A percentile compares a stretch with the other conserved stretches of the same genome.
Evolutionary conservation across 1,140 invertebrate species (phyloP).

Genomic region (Daktulosphaira vitifoliae): DNA sequence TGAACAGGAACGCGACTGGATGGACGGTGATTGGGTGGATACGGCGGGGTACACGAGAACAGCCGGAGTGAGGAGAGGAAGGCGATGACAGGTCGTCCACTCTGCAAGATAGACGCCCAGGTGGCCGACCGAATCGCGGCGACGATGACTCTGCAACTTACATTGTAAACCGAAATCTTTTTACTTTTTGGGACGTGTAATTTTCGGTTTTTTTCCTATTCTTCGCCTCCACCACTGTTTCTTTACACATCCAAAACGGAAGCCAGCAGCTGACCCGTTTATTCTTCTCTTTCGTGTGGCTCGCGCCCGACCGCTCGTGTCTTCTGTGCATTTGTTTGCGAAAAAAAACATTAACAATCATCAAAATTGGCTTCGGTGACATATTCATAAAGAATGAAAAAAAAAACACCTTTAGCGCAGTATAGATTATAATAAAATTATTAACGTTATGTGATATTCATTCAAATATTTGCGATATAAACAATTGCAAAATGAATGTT

Average conservation of each 20-base stretch:
- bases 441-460: too few species aligned
- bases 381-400: neutral
- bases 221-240: neutral
- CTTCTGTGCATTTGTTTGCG: neutral
- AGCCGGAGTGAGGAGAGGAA: neutral
- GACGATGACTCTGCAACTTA: constrained; percentile 29
- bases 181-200: constrained; percentile 11
- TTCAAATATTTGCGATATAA: too few species aligned
- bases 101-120: constrained; percentile 19
- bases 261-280: constrained; percentile 17
- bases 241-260: neutral
- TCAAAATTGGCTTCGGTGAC: neutral
- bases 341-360: neutral
- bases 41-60: neutral
- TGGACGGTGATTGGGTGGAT: too few species aligned
- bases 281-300: neutral
- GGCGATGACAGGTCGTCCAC: constrained; percentile 28
- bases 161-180: constrained; percentile 28
- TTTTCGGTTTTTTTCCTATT: constrained; percentile 5
- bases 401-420: too few species aligned
- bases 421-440: too few species aligned
- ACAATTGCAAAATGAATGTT: too few species aligned
- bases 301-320: neutral
- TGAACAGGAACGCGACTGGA: neutral
- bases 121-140: constrained; percentile 29